A percentile compares a stretch with the other conserved stretches of the same genome.
phyloP scores from a whole-genome alignment of 2,113 vertebrate genomes.

The Brachypodius melanocephalos region DNA sequence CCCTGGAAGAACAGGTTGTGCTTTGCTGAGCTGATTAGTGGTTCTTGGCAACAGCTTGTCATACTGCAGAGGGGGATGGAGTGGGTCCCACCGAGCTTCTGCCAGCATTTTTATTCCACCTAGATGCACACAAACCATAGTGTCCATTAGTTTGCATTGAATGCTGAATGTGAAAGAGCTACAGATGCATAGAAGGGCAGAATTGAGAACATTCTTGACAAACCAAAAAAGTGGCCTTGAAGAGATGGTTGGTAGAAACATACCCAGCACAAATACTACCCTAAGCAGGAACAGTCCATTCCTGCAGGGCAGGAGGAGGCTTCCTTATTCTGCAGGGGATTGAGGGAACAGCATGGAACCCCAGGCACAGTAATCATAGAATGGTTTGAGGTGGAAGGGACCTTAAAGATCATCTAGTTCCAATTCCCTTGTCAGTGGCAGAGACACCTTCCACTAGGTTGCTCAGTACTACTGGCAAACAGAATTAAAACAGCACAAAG shows the following conservation, averaged over 20 bases:
- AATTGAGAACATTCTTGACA: neutral
- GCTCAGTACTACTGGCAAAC: neutral
- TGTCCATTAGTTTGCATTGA: neutral
- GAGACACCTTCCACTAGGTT: neutral
- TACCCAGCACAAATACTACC: neutral
- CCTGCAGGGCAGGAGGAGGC: neutral
- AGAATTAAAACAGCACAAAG: neutral
- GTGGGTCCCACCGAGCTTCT: fast-evolving
- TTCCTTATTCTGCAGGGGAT: neutral
- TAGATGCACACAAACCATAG: neutral
- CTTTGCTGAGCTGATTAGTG: neutral
- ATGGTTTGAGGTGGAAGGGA: neutral
- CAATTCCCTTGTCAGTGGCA: too few relatives aligned
- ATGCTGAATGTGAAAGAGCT: neutral
- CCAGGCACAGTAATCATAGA: neutral
- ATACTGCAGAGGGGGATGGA: too few relatives aligned
- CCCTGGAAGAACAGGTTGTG: neutral
- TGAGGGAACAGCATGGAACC: fast-evolving
- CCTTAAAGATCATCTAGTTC: neutral
- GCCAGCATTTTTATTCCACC: neutral
- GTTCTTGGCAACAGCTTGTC: neutral
- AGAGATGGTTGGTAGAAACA: neutral
- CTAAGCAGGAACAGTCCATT: neutral
- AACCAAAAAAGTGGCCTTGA: neutral
- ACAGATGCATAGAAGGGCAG: neutral